Base-by-base conservation (phyloP, 1,140 invertebrate species). In the Sitobion miscanthi region DNA sequence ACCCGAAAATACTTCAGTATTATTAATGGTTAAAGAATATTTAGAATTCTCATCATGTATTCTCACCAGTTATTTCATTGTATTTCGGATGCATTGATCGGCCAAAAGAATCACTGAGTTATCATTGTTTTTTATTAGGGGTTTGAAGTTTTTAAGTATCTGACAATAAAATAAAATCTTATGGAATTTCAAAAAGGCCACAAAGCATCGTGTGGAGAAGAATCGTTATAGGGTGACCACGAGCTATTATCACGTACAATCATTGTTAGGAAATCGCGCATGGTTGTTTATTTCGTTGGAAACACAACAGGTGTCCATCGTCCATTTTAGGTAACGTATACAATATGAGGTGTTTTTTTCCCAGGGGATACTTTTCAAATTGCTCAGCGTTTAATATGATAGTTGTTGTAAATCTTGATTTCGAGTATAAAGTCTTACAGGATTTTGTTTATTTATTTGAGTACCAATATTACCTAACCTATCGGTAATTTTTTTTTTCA, bases 221-320 rank as follows among this genome's bases (percentile, higher is more conserved):
- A 69, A 90, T 42, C 5, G 23, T 90, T n/a, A 77, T n/a, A 38
- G 25, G 21, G n/a, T 62, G 52, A 57, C 47, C 54, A 5, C 23
- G 25, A 25, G 54, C 86, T 20, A 49, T 57, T 90, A 45, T 57
- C 54, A 42, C 54, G 88, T 90, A 90, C 54, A 38, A 69, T 45
- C 23, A 90, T 89, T 57, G 49, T 89, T 57, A 57, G 30, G 21
- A 54, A 89, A 57, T 90, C 25, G 54, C 38, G 25, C 14, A 90
- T 25, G 11, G 25, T 62, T 45, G 54, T 45, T 57, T 69, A 69
- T 69, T 90, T 90, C 8, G 35, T 90, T 90, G 25, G 25, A 69
- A 69, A 69, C 89, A 69, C 89, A 69, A 90, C 89, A 90, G 54
- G 89, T 90, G 89, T 62, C 88, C 89, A 62, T 23, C 62, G 89